phyloP scores from a whole-genome alignment of 2,113 vertebrate genomes.

The Anguilla japonica region DNA sequence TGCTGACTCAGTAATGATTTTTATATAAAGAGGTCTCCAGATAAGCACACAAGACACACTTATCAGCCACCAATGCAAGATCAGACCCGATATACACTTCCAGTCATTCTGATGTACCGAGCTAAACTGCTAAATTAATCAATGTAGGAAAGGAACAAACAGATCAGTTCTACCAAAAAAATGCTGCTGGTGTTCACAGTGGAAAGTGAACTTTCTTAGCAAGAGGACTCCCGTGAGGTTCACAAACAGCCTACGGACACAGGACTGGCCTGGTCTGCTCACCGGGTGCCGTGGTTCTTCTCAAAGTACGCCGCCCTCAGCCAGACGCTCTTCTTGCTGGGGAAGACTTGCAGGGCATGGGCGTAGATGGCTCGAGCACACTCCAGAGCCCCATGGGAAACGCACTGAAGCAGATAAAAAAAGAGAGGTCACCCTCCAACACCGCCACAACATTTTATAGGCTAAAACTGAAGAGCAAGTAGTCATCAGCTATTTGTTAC shows the following conservation, averaged over 20 bases:
- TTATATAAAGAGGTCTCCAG: background rate
- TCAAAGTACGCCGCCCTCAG: slow-evolving; percentile 95
- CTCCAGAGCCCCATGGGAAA: slow-evolving; percentile 91
- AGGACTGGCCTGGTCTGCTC: slow-evolving; percentile 10
- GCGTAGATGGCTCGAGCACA: slow-evolving; percentile 96
- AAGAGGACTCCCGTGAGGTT: background rate
- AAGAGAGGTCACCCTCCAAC: background rate
- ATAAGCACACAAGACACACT: background rate
- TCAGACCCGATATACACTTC: background rate
- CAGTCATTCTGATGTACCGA: background rate
- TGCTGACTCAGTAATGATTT: background rate
- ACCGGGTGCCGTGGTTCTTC: slow-evolving; percentile 96
- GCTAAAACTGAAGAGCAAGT: background rate
- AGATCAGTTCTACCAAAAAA: background rate
- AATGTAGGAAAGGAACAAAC: background rate
- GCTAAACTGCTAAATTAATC: background rate
- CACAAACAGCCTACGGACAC: background rate
- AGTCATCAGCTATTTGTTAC: background rate
- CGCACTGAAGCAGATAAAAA: slow-evolving; percentile 75
- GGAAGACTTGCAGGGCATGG: slow-evolving; percentile 93
- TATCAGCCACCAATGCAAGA: background rate
- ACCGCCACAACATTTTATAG: background rate
- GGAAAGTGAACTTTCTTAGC: background rate
- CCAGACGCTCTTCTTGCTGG: slow-evolving; percentile 99
- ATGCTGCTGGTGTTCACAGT: background rate